Percentiles rank a stretch among this genome's conserved stretches.
These are phyloP conservation scores for Zoanthus solanderi DNA, from an alignment of 92 coral and sea anemone genomes.

Conservation along the genomic window DNA sequence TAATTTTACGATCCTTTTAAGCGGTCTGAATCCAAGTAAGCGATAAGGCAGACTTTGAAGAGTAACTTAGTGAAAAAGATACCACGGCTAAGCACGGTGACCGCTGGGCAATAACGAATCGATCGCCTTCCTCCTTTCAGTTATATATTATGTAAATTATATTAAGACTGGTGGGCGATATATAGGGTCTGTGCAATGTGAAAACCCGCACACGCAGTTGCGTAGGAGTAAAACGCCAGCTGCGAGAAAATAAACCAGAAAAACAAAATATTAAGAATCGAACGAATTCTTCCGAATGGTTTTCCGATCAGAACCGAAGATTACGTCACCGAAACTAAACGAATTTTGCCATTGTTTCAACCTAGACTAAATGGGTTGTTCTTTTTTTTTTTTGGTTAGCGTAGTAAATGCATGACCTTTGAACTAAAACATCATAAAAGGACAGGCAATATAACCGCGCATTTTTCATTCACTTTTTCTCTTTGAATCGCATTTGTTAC, in stretches of 20 bases:
- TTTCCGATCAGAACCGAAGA: conserved; percentile 16
- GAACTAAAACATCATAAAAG: not conserved
- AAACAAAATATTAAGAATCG: not conserved
- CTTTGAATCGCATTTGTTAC: conserved; percentile 28
- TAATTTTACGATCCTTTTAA: not conserved
- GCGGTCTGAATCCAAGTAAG: not conserved
- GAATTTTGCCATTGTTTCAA: not conserved
- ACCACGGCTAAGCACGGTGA: not conserved
- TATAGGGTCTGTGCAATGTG: conserved; percentile 14
- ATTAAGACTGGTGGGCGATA: conserved; percentile 21
- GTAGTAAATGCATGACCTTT: not conserved
- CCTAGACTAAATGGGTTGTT: not conserved
- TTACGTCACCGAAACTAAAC: not conserved
- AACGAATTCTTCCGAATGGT: conserved; percentile 15
- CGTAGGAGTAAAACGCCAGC: conserved; percentile 26
- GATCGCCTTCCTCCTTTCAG: not conserved
- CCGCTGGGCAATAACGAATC: conserved; percentile 12
- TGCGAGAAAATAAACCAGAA: not conserved
- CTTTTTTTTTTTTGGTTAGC: not conserved
- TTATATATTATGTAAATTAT: conserved; percentile 17
- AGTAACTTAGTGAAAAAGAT: not conserved
- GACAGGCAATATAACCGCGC: not conserved
- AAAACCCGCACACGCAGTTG: conserved; percentile 13
- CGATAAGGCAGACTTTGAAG: not conserved
- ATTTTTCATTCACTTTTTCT: not conserved